Percentiles rank a stretch among this genome's conserved stretches.
These are phyloP conservation scores for Bufotes viridis DNA, from an alignment of 2,797 vertebrate genomes.

Conservation along the genomic window DNA sequence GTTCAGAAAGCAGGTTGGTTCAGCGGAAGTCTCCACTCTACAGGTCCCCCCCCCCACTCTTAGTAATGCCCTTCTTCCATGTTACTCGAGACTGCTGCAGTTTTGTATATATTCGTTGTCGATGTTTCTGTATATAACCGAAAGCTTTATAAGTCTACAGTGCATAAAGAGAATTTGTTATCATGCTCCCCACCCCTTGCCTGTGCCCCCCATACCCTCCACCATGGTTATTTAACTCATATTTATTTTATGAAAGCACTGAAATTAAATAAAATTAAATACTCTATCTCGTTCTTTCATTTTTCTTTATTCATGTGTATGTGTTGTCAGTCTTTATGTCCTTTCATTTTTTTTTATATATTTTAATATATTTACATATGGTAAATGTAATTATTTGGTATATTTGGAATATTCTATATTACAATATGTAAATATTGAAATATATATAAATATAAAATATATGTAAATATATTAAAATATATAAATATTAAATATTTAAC, in stretches of 20 bases:
- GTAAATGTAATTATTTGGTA: background rate
- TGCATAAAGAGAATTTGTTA: conserved; percentile 76
- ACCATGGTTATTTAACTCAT: conserved; percentile 81
- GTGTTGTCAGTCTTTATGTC: background rate
- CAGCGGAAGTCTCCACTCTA: background rate
- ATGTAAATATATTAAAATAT: too few species aligned
- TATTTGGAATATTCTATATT: too few species aligned
- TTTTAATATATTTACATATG: too few species aligned
- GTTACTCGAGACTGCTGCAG: conserved; percentile 75
- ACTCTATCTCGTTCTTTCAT: conserved; percentile 74
- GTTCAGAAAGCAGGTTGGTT: background rate
- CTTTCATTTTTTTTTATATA: background rate
- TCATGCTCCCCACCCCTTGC: conserved; percentile 74
- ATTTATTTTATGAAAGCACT: conserved; percentile 94
- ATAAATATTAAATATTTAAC: too few species aligned
- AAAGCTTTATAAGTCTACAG: conserved; percentile 82
- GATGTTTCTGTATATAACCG: conserved; percentile 75
- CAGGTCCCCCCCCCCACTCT: background rate
- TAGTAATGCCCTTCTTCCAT: conserved; percentile 53
- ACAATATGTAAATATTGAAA: too few species aligned
- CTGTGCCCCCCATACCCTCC: conserved; percentile 72
- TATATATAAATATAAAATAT: too few species aligned
- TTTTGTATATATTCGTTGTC: conserved; percentile 76
- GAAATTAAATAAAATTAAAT: conserved; percentile 87
- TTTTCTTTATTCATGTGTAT: conserved; percentile 5